Evolutionary conservation across 2,113 vertebrate genomes (phyloP).

Genomic region (Poeciliopsis turrubarensis): DNA sequence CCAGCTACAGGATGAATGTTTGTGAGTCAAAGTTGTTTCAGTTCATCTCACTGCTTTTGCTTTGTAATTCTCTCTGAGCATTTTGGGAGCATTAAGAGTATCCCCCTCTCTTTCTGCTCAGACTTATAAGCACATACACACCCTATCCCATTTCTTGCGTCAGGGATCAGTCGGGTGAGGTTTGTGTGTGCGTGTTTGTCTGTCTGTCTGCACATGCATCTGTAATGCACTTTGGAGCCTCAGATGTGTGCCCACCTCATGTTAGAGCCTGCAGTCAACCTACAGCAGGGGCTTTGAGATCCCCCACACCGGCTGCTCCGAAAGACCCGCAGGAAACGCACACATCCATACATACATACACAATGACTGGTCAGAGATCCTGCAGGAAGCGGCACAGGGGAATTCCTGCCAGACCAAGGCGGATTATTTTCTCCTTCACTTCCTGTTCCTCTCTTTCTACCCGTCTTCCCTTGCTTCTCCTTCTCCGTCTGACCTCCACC

Average conservation of each 20-base stretch:
- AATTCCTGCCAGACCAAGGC: slow-evolving; percentile 72
- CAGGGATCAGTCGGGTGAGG: slow-evolving; percentile 67
- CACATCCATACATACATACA: slow-evolving; percentile 38
- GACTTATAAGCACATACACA: slow-evolving; percentile 20
- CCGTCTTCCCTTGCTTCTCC: slow-evolving; percentile 42
- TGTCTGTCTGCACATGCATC: slow-evolving; percentile 48
- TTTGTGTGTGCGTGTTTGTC: slow-evolving; percentile 27
- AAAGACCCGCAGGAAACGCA: slow-evolving; percentile 64
- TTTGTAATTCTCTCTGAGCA: slow-evolving; percentile 68
- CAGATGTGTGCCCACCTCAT: slow-evolving; percentile 75
- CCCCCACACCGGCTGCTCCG: slow-evolving; percentile 68
- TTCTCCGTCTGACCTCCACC: slow-evolving; percentile 35
- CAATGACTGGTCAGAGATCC: slow-evolving; percentile 71
- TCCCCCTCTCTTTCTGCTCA: slow-evolving; percentile 28
- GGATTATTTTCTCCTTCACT: slow-evolving; percentile 72
- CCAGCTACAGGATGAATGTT: neutral
- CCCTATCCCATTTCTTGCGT: slow-evolving; percentile 53
- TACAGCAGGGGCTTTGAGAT: slow-evolving; percentile 73
- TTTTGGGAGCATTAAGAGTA: slow-evolving; percentile 49
- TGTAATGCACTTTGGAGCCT: slow-evolving; percentile 64
- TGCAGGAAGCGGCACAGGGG: slow-evolving; percentile 73
- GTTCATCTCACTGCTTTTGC: slow-evolving; percentile 27
- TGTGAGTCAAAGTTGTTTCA: neutral
- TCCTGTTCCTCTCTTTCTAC: slow-evolving; percentile 60
- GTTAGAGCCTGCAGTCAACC: slow-evolving; percentile 77